phyloP scores from a whole-genome alignment of 1,140 invertebrate genomes.

The Drosophila ananassae region DNA sequence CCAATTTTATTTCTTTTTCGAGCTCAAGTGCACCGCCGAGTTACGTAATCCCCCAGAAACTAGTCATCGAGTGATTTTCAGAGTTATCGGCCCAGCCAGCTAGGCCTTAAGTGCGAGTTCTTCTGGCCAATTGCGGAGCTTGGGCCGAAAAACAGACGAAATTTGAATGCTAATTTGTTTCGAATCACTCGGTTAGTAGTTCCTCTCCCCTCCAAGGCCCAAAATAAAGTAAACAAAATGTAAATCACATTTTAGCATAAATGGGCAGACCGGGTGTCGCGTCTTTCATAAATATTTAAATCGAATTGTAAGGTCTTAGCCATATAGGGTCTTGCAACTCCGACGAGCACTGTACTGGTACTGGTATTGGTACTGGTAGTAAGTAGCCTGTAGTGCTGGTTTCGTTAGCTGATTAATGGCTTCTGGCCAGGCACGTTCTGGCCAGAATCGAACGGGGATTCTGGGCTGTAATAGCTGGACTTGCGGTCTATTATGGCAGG shows the following conservation, averaged over 20 bases:
- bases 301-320: neutral
- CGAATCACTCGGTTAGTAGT: neutral
- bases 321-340: too few relatives aligned
- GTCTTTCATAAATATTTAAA: neutral
- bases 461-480: constrained; percentile 1
- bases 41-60: neutral
- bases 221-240: neutral
- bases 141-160: too few relatives aligned
- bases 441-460: constrained; percentile 4
- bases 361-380: neutral
- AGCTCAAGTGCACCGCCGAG: constrained; percentile 4
- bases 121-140: too few relatives aligned
- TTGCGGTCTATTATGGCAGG: constrained; percentile 41
- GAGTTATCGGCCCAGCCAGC: too few relatives aligned
- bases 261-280: neutral
- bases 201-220: neutral
- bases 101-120: too few relatives aligned
- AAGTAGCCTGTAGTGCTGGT: constrained; percentile 10
- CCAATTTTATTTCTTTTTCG: neutral
- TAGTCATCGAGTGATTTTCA: neutral
- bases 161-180: too few relatives aligned
- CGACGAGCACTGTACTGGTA: neutral
- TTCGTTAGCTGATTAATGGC: constrained; percentile 36
- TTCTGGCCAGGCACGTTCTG: constrained; percentile 24
- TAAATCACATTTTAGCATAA: neutral